Evolutionary conservation across 2,797 vertebrate genomes (phyloP).

Genomic region (Spizella passerina): DNA sequence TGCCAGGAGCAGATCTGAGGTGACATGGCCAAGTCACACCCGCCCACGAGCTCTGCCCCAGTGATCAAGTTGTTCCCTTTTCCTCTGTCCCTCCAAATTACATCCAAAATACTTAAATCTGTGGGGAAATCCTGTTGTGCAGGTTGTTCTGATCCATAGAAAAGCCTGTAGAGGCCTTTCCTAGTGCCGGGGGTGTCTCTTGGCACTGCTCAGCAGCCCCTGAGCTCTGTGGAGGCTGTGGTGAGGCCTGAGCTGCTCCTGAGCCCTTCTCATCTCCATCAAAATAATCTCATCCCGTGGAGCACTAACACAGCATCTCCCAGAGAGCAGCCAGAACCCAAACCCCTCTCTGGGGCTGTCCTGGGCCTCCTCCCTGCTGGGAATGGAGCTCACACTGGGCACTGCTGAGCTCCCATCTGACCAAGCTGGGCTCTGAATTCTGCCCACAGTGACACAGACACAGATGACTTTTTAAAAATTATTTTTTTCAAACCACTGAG

Average conservation of each 20-base stretch:
- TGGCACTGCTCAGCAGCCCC: neutral
- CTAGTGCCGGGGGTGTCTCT: fast-evolving
- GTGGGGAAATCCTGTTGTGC: neutral
- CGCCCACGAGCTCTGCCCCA: neutral
- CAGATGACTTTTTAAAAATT: too few relatives aligned
- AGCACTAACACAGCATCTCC: neutral
- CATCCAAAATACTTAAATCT: neutral
- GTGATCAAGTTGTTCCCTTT: neutral
- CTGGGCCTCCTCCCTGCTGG: fast-evolving
- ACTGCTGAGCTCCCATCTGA: too few relatives aligned
- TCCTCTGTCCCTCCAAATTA: neutral
- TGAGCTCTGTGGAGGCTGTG: neutral
- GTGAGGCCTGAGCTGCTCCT: neutral
- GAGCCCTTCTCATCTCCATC: neutral
- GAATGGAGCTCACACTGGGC: fast-evolving
- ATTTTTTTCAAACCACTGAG: neutral
- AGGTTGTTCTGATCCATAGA: neutral
- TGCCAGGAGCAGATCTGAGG: neutral
- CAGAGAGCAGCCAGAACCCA: neutral
- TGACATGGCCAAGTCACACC: neutral
- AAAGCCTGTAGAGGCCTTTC: neutral
- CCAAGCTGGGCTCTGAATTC: neutral
- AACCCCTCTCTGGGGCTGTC: neutral
- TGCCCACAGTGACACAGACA: neutral
- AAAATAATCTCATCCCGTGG: neutral